These are phyloP conservation scores for Poeciliopsis occidentalis DNA, from an alignment of 2,113 vertebrate genomes.

Conservation along the genomic window DNA sequence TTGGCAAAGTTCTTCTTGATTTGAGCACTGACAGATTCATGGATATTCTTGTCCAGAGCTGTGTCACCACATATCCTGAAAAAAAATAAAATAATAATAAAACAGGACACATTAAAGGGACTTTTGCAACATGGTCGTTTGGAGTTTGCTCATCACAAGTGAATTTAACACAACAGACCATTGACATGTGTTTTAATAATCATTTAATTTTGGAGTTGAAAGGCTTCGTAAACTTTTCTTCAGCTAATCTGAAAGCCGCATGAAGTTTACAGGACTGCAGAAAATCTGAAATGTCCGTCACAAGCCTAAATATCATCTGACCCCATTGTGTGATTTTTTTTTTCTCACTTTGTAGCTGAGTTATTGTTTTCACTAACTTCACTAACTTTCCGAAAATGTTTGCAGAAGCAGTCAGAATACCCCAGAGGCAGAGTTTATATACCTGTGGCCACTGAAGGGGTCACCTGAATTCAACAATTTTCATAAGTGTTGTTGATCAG, in stretches of 20 bases:
- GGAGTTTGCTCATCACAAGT: neutral
- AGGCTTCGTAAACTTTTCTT: neutral
- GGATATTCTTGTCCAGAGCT: conserved; percentile 96
- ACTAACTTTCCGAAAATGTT: no score
- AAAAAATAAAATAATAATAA: neutral
- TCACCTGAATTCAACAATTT: no score
- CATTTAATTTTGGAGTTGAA: neutral
- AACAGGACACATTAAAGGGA: neutral
- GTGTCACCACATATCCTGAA: conserved; percentile 97
- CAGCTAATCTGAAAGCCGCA: neutral
- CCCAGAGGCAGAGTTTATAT: no score
- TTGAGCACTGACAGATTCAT: conserved; percentile 97
- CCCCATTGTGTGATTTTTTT: no score
- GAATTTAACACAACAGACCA: neutral
- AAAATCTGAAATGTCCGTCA: neutral
- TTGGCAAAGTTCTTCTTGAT: conserved; percentile 99
- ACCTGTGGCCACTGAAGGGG: no score
- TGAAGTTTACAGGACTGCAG: neutral
- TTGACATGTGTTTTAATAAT: neutral
- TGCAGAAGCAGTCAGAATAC: no score
- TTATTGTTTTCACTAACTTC: no score
- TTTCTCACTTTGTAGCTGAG: no score
- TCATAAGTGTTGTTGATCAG: no score
- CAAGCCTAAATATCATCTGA: no score
- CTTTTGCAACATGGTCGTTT: neutral